Conservation (phyloP, 2,888 invertebrate species). For the Melieria picta region DNA sequence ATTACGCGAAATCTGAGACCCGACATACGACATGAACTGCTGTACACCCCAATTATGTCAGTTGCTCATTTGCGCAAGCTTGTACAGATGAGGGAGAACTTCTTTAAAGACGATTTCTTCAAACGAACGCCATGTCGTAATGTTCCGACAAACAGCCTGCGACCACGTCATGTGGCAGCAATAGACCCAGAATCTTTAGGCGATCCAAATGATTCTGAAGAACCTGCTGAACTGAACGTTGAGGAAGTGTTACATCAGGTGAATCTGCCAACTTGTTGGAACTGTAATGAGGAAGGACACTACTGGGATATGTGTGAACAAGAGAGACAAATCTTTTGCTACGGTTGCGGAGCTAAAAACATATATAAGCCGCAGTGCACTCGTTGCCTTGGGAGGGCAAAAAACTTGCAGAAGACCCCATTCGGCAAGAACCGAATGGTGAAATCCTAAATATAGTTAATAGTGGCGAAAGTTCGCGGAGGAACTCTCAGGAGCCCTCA, state of each 20-base stretch:
- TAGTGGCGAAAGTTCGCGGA: no score
- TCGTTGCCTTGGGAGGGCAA: no score
- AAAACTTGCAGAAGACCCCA: no score
- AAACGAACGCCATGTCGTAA: background rate
- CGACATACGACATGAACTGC: constrained; percentile 33
- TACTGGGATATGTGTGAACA: constrained; percentile 22
- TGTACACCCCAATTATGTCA: constrained; percentile 26
- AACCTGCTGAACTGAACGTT: background rate
- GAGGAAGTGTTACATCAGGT: constrained; percentile 4
- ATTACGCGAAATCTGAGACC: constrained; percentile 13
- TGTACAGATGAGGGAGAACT: constrained; percentile 31
- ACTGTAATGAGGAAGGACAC: constrained; percentile 27
- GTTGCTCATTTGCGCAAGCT: constrained; percentile 30
- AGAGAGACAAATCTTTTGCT: constrained; percentile 29
- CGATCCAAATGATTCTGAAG: background rate
- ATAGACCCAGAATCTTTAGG: background rate
- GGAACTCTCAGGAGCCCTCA: no score
- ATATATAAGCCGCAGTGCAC: no score
- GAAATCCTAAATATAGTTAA: no score
- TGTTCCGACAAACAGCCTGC: no score
- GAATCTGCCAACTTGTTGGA: constrained; percentile 25
- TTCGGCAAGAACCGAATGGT: no score
- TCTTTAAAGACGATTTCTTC: constrained; percentile 24
- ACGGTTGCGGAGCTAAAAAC: constrained; percentile 26
- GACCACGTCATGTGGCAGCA: constrained; percentile 17